Percentiles rank a stretch among this genome's conserved stretches.
Conservation (phyloP, 2,113 vertebrate species). For the Corythaixoides concolor region DNA sequence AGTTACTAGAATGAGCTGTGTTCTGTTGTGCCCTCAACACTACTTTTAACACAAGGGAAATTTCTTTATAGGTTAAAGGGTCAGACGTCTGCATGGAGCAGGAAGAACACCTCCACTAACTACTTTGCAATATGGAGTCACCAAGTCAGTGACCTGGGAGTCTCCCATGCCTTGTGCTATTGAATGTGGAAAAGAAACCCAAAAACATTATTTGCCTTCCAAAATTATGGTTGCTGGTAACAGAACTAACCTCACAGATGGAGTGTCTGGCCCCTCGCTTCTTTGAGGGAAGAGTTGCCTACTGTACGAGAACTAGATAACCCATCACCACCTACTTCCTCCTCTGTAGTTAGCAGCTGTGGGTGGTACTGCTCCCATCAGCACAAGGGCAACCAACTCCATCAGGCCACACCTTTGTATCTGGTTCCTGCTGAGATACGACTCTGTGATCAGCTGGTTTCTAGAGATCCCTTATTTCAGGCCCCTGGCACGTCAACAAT, state of each 20-base stretch:
- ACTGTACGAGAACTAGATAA: neutral
- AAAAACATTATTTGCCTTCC: neutral
- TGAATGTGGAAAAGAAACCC: neutral
- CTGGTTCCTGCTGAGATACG: neutral
- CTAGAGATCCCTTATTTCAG: neutral
- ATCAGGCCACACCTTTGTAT: rapidly evolving
- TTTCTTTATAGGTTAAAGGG: neutral
- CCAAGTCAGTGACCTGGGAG: neutral
- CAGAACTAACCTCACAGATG: neutral
- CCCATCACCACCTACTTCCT: neutral
- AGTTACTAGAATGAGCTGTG: neutral
- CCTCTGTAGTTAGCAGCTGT: neutral
- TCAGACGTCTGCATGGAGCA: neutral
- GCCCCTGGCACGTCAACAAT: neutral
- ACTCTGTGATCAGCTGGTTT: neutral
- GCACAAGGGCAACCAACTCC: neutral
- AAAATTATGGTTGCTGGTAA: neutral
- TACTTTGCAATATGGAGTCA: neutral
- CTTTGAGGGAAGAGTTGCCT: neutral
- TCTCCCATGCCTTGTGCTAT: neutral
- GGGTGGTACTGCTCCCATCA: rapidly evolving
- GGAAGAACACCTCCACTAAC: neutral
- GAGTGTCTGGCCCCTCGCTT: neutral
- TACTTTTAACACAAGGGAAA: neutral
- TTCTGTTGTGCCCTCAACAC: neutral